Evolutionary conservation across 2,113 vertebrate genomes (phyloP), one percentile per base, ranked within the genome.

Genomic region (Colaptes auratus): DNA sequence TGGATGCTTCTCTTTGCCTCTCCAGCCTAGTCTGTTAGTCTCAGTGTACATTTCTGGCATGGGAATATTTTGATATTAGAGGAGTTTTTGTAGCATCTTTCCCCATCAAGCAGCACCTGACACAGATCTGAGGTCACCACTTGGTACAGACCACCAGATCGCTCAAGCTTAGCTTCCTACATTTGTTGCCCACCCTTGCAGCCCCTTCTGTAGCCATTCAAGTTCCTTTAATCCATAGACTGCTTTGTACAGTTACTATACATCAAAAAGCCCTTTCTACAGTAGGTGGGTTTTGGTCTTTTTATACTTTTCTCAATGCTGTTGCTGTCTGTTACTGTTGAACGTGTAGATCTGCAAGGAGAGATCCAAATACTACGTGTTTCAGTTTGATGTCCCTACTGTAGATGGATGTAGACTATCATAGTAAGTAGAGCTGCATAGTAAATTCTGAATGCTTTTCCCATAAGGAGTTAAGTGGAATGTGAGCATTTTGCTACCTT

Each of bases 241-340:
- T 88, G 95, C 97, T 95, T 91, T 97, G 96, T 97, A 97, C 94
- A 97, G 89, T 96, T 93, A 74, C 85, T 94, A 96, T n/a, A 94
- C 96, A 97, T 97, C 95, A 74, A 95, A 97, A 92, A 96, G 79
- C 94, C 96, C 97, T 97, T 98, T 98, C 98, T 98, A 97, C 97
- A 97, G 97, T 97, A 97, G 97, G 96, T 97, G 96, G 97, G 96
- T 97, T 96, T 97, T 97, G 97, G 97, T 98, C 98, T 98, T 98
- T 98, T 98, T 98, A 97, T 97, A 97, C 97, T 96, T 98, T 98
- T 98, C 97, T 98, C 96, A 97, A 94, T 97, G 97, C 97, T 97
- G 94, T 96, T 97, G 94, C 96, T 82, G 95, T 98, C 88, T 48
- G 59, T 98, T 97, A 82, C 96, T 96, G 97, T 97, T 97, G 39